Percentiles rank a stretch among this genome's conserved stretches.
Evolutionary conservation across 2,797 vertebrate genomes (phyloP).

Genomic region (Sebastes hubbsi): DNA sequence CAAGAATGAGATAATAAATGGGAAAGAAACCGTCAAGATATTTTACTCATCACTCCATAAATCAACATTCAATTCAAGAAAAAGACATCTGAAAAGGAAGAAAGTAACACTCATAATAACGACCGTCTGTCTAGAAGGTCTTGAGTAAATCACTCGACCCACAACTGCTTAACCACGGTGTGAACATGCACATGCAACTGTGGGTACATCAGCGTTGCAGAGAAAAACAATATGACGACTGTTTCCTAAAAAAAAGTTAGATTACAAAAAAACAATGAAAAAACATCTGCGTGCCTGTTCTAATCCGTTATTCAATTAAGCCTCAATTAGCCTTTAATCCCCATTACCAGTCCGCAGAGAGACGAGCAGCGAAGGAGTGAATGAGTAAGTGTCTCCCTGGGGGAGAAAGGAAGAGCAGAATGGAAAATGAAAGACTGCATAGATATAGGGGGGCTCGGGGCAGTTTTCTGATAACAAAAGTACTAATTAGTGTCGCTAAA

Average conservation of each 20-base stretch:
- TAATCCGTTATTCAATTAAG: conserved; percentile 74
- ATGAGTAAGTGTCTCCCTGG: conserved; percentile 52
- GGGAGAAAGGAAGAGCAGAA: conserved; percentile 58
- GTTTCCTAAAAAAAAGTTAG: neutral
- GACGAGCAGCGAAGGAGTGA: conserved; percentile 35
- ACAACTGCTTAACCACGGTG: neutral
- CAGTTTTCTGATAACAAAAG: conserved; percentile 65
- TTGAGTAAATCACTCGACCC: neutral
- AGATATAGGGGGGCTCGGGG: conserved; percentile 52
- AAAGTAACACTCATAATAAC: neutral
- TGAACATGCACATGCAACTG: neutral
- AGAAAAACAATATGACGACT: neutral
- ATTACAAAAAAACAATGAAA: conserved; percentile 2
- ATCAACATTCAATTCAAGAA: neutral
- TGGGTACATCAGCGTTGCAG: neutral
- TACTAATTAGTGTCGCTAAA: conserved; percentile 72
- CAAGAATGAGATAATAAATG: neutral
- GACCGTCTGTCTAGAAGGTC: neutral
- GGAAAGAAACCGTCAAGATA: neutral
- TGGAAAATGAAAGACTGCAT: conserved; percentile 54
- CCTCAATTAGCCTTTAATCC: conserved; percentile 73
- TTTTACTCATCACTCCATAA: neutral
- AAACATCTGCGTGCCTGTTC: conserved; percentile 18
- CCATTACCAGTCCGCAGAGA: conserved; percentile 58
- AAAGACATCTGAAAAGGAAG: neutral